Percentiles rank a stretch among this genome's conserved stretches.
Conservation (phyloP, 2,113 vertebrate species). For the Glareola pratincola region DNA sequence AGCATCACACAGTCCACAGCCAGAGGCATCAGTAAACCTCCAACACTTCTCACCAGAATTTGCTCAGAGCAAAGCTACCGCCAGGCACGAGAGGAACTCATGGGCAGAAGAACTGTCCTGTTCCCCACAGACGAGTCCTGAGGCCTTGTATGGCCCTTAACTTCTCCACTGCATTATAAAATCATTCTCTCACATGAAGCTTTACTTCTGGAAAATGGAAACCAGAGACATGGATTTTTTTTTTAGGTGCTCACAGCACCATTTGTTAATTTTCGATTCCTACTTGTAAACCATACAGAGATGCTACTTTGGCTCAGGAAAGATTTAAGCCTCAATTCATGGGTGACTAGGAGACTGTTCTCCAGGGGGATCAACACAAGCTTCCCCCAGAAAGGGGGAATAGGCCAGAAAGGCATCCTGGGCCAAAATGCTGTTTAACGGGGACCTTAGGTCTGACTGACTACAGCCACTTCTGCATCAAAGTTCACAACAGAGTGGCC, state of each 20-base stretch:
- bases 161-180: neutral
- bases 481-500: fast-evolving
- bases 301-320: neutral
- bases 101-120: neutral
- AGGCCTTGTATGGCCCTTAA: neutral
- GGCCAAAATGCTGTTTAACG: neutral
- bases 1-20: neutral
- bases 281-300: neutral
- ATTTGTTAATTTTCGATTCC: neutral
- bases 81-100: neutral
- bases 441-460: neutral
- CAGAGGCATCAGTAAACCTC: neutral
- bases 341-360: neutral
- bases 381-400: neutral
- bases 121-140: neutral
- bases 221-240: neutral
- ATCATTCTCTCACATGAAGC: neutral
- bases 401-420: neutral
- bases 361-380: neutral
- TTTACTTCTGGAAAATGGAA: neutral
- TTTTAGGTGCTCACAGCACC: neutral
- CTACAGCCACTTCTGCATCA: neutral
- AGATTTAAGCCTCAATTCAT: neutral
- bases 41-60: neutral
- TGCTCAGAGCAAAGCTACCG: fast-evolving